These are phyloP conservation scores for Mayetiola destructor DNA, from an alignment of 2,888 invertebrate species.

Conservation along the genomic window DNA sequence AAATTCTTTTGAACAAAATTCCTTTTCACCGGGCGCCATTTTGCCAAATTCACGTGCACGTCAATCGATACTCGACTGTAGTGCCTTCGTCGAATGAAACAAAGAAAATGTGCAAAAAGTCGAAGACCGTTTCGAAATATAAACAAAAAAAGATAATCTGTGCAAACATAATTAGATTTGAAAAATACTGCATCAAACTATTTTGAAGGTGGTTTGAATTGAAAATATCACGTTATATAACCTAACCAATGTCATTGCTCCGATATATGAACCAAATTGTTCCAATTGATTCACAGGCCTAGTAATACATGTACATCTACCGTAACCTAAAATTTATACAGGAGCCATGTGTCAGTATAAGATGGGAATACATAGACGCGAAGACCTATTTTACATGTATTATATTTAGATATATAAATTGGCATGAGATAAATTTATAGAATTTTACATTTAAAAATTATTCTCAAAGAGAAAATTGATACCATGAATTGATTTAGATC, in stretches of 20 bases:
- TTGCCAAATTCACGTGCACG: slow-evolving; percentile 12
- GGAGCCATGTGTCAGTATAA: not conserved
- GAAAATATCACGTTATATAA: slow-evolving; percentile 7
- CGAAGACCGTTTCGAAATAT: too few species aligned
- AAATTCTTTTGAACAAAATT: not conserved
- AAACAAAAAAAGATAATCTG: not conserved
- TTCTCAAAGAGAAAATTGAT: too few species aligned
- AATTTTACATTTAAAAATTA: too few species aligned
- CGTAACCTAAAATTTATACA: slow-evolving; percentile 9
- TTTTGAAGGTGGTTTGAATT: slow-evolving; percentile 1
- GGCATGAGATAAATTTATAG: too few species aligned
- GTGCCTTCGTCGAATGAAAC: too few species aligned
- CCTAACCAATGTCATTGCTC: slow-evolving; percentile 6
- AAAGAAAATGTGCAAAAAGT: too few species aligned
- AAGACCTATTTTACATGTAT: slow-evolving; percentile 1
- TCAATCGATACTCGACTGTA: too few species aligned
- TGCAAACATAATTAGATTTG: too few species aligned
- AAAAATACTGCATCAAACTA: too few species aligned
- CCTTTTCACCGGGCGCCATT: slow-evolving; percentile 7
- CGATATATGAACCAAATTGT: slow-evolving; percentile 4
- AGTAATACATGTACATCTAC: not conserved
- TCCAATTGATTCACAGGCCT: slow-evolving; percentile 5
- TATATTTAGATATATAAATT: too few species aligned
- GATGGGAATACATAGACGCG: not conserved
- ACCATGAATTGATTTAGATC: too few species aligned